A percentile compares a stretch with the other conserved stretches of the same genome.
Evolutionary conservation across 2,888 invertebrate species (phyloP).

Genomic region (Cistogaster globosa): DNA sequence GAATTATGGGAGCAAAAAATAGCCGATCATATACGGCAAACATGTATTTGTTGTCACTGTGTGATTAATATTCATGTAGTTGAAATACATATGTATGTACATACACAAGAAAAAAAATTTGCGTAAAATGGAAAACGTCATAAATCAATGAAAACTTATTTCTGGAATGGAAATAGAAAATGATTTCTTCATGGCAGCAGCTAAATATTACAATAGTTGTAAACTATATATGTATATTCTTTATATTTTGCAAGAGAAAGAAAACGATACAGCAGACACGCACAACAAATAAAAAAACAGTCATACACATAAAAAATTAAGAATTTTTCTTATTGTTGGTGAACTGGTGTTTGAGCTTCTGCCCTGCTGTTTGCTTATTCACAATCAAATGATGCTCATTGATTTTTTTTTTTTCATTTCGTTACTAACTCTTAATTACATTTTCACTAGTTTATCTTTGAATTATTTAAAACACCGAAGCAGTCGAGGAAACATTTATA

Average conservation of each 20-base stretch:
- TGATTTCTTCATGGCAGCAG: not conserved
- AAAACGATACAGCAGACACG: conserved; percentile 19
- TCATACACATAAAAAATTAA: conserved; percentile 50
- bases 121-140: conserved; percentile 33
- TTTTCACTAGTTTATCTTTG: not conserved
- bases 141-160: conserved; percentile 57
- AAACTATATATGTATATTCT: not conserved
- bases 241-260: conserved; percentile 14
- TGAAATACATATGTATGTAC: not conserved
- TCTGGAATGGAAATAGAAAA: conserved; percentile 25
- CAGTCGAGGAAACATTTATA: not conserved
- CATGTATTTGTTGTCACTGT: conserved; percentile 31
- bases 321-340: conserved; percentile 68
- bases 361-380: conserved; percentile 62
- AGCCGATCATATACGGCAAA: conserved; percentile 32
- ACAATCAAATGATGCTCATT: conserved; percentile 64
- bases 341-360: conserved; percentile 55
- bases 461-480: not conserved
- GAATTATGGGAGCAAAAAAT: conserved; percentile 8
- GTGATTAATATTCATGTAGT: not conserved
- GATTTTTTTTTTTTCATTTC: conserved; percentile 67
- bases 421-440: conserved; percentile 21
- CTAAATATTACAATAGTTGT: not conserved
- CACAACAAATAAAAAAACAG: conserved; percentile 33
- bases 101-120: not conserved